A percentile compares a stretch with the other conserved stretches of the same genome.
Conservation (phyloP, 2,113 vertebrate genomes). For the Engraulis encrasicolus region DNA sequence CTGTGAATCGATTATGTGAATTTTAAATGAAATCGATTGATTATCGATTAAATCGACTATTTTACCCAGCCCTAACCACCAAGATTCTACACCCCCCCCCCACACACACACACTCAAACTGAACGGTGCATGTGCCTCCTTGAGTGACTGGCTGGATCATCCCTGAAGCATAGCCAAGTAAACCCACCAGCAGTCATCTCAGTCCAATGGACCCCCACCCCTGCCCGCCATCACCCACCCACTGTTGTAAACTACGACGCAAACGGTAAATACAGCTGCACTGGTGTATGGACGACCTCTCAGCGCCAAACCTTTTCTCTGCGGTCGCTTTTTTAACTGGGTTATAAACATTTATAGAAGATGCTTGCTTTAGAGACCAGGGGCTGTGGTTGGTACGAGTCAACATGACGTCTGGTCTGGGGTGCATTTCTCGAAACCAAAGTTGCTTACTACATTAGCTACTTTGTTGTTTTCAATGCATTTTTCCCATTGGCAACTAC, state of each 20-base stretch:
- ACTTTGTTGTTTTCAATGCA: too few relatives aligned
- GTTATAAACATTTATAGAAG: conserved; percentile 53
- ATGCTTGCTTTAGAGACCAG: conserved; percentile 11
- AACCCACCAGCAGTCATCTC: not conserved
- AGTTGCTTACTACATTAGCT: too few relatives aligned
- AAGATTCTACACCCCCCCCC: not conserved
- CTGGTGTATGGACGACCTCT: not conserved
- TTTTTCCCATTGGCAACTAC: too few relatives aligned
- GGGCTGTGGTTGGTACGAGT: not conserved
- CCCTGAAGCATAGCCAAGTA: not conserved
- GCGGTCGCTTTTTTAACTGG: conserved; percentile 23
- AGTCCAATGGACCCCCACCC: too few relatives aligned
- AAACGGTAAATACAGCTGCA: conserved; percentile 27
- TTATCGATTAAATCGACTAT: too few relatives aligned
- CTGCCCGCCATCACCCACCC: not conserved
- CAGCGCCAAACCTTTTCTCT: not conserved
- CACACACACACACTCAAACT: not conserved
- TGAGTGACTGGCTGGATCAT: not conserved
- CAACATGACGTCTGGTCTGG: not conserved
- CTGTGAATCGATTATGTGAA: too few relatives aligned
- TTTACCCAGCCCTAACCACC: too few relatives aligned
- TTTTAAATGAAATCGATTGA: too few relatives aligned
- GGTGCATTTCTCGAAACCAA: too few relatives aligned
- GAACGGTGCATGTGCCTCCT: not conserved
- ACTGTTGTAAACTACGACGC: not conserved